phyloP scores from a whole-genome alignment of 1,140 invertebrate species.

The Drosophila auraria region DNA sequence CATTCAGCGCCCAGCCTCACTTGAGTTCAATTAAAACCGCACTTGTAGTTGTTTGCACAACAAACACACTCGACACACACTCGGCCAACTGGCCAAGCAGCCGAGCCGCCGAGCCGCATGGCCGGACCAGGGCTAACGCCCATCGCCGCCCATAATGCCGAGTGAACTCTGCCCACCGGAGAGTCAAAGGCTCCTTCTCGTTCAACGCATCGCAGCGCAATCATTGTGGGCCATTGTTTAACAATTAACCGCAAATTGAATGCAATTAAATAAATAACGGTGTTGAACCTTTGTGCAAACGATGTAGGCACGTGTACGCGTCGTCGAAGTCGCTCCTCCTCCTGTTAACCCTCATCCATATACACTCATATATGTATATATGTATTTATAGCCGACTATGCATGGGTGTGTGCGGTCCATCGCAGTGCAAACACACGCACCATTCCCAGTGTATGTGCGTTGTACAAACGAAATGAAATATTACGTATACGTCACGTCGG shows the following conservation, averaged over 20 bases:
- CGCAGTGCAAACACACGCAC: slow-evolving; percentile 41
- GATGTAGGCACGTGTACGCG: slow-evolving; percentile 62
- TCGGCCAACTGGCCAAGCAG: slow-evolving; percentile 49
- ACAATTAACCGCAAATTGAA: slow-evolving; percentile 83
- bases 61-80: slow-evolving; percentile 63
- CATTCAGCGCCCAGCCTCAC: slow-evolving; percentile 53
- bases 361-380: not conserved
- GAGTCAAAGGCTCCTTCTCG: slow-evolving; percentile 15
- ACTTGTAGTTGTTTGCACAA: slow-evolving; percentile 75
- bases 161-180: slow-evolving; percentile 27
- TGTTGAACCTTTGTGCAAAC: slow-evolving; percentile 79
- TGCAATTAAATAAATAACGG: slow-evolving; percentile 84
- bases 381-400: slow-evolving; percentile 10
- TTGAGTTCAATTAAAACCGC: slow-evolving; percentile 83
- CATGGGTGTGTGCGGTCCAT: slow-evolving; percentile 20
- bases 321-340: slow-evolving; percentile 43
- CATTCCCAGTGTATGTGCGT: slow-evolving; percentile 33
- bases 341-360: slow-evolving; percentile 6
- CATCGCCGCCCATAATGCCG: slow-evolving; percentile 23
- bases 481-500: slow-evolving; percentile 77
- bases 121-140: not conserved
- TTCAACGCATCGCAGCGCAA: slow-evolving; percentile 24
- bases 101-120: slow-evolving; percentile 10
- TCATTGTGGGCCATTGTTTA: slow-evolving; percentile 71
- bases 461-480: slow-evolving; percentile 79